A percentile compares a stretch with the other conserved stretches of the same genome.
phyloP scores from a whole-genome alignment of 2,797 vertebrate species.

The Helarctos malayanus region DNA sequence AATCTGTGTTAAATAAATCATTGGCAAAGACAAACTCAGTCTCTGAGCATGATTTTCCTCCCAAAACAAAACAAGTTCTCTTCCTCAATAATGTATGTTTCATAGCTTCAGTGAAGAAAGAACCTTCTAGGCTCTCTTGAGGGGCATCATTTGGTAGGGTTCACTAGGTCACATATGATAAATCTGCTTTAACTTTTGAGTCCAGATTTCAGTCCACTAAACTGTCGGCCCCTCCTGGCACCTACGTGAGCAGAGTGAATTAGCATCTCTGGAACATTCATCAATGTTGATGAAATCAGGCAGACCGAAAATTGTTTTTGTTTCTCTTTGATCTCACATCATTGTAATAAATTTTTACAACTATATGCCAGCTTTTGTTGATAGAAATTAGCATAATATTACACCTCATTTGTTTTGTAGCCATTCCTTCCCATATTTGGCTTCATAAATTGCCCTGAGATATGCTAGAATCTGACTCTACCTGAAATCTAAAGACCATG shows the following conservation, averaged over 20 bases:
- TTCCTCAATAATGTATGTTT: background rate
- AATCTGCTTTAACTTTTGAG: background rate
- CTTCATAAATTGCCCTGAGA: background rate
- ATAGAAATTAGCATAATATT: background rate
- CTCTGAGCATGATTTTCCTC: background rate
- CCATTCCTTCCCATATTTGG: background rate
- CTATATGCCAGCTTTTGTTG: background rate
- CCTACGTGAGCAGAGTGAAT: background rate
- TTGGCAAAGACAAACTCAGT: background rate
- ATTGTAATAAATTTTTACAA: constrained; percentile 20
- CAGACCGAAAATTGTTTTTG: constrained; percentile 11
- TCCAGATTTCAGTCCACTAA: background rate
- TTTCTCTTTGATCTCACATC: background rate
- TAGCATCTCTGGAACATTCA: background rate
- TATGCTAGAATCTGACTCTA: background rate
- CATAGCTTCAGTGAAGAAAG: background rate
- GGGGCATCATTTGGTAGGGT: background rate
- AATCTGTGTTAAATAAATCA: background rate
- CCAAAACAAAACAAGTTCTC: background rate
- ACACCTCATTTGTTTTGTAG: background rate
- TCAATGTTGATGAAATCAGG: background rate
- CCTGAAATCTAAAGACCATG: background rate
- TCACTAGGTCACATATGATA: background rate
- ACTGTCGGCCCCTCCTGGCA: background rate
- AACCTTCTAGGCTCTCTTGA: background rate